These are phyloP conservation scores for Nymphalis urticae DNA, from an alignment of 2,888 invertebrate species.

Conservation along the genomic window DNA sequence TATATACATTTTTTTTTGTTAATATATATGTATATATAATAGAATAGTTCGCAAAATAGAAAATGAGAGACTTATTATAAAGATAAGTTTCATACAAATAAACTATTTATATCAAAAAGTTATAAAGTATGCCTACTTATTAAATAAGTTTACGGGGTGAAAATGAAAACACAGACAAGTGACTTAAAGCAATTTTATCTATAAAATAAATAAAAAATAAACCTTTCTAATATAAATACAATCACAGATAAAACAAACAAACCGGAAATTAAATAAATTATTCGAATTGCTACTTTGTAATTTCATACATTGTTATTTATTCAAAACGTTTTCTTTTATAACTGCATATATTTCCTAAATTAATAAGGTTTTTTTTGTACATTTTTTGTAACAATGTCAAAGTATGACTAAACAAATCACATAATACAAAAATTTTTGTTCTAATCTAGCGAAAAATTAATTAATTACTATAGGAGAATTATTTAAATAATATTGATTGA, in stretches of 20 bases:
- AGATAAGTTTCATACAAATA: too few species aligned
- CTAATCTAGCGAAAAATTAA: background rate
- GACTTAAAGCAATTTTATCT: constrained; percentile 27
- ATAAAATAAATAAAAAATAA: constrained; percentile 16
- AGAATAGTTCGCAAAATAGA: too few species aligned
- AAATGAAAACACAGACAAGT: constrained; percentile 3
- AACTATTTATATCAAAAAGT: too few species aligned
- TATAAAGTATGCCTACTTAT: too few species aligned
- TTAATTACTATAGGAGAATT: background rate
- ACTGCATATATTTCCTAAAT: background rate
- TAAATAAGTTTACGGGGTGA: background rate
- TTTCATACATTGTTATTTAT: background rate
- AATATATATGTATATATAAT: too few species aligned
- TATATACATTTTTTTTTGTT: too few species aligned
- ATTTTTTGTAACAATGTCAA: constrained; percentile 8
- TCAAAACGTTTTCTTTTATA: background rate
- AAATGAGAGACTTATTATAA: too few species aligned
- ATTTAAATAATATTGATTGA: background rate
- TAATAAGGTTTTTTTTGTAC: constrained; percentile 3
- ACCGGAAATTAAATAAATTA: constrained; percentile 9
- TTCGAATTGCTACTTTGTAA: background rate
- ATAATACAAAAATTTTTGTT: background rate
- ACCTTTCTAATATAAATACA: constrained; percentile 12
- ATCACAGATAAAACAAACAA: constrained; percentile 24
- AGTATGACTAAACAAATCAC: constrained; percentile 6